phyloP scores from a whole-genome alignment of 2,888 invertebrate genomes.

The Halictus ligatus region DNA sequence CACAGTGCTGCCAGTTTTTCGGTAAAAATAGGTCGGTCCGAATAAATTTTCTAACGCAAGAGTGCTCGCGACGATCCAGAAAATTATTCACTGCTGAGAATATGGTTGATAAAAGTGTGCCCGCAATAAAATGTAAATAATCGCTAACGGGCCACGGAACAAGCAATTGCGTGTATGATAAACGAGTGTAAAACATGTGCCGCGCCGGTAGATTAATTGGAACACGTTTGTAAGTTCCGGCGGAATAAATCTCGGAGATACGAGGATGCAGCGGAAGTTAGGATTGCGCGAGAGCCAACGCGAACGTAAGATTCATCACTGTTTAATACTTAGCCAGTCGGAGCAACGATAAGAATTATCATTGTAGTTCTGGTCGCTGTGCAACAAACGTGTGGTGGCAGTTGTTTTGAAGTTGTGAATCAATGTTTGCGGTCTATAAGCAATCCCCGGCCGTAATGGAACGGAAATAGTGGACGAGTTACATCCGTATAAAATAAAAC shows the following conservation, averaged over 20 bases:
- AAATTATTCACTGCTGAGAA: background rate
- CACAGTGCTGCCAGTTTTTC: no score
- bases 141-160: background rate
- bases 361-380: background rate
- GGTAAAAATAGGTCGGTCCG: no score
- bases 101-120: background rate
- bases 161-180: background rate
- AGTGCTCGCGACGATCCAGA: background rate
- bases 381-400: background rate
- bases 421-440: background rate
- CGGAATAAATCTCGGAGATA: constrained; percentile 1
- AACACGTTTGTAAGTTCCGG: background rate
- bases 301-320: background rate
- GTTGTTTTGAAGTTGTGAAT: background rate
- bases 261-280: background rate
- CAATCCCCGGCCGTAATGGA: background rate
- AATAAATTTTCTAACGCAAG: no score
- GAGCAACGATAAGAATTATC: background rate
- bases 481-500: background rate
- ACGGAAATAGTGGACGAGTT: background rate
- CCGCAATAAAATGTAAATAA: background rate
- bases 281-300: background rate
- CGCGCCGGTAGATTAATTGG: background rate
- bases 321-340: background rate
- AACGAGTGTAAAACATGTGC: background rate